These are phyloP conservation scores for Xenotilapia longispinis DNA, from an alignment of 2,113 vertebrate species.

Conservation along the genomic window DNA sequence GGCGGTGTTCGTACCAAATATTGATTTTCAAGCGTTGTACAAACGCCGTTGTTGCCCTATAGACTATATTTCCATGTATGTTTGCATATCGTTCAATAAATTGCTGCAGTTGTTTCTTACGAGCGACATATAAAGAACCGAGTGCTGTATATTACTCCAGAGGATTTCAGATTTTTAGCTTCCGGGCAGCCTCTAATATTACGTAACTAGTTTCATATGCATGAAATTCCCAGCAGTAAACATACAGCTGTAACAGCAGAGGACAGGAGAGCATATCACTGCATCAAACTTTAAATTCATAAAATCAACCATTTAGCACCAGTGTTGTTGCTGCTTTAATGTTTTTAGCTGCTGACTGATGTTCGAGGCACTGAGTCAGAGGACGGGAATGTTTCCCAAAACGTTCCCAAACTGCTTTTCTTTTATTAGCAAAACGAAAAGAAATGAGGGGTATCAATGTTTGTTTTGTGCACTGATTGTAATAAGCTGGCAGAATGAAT, in stretches of 20 bases:
- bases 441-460: neutral
- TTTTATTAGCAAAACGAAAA: neutral
- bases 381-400: neutral
- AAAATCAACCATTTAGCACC: neutral
- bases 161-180: neutral
- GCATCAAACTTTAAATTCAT: neutral
- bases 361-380: neutral
- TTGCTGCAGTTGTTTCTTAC: neutral
- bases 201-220: neutral
- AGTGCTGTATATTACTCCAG: neutral
- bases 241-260: neutral
- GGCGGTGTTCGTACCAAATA: rapidly evolving
- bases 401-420: neutral
- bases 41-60: neutral
- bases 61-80: neutral
- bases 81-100: neutral
- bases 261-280: neutral
- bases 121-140: rapidly evolving
- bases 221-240: neutral
- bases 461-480: neutral
- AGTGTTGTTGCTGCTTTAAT: neutral
- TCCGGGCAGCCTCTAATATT: neutral
- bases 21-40: neutral
- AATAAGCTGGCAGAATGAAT: neutral
- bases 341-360: neutral